A percentile compares a stretch with the other conserved stretches of the same genome.
Conservation (phyloP, 1,140 invertebrate species). For the Amyelois transitella region DNA sequence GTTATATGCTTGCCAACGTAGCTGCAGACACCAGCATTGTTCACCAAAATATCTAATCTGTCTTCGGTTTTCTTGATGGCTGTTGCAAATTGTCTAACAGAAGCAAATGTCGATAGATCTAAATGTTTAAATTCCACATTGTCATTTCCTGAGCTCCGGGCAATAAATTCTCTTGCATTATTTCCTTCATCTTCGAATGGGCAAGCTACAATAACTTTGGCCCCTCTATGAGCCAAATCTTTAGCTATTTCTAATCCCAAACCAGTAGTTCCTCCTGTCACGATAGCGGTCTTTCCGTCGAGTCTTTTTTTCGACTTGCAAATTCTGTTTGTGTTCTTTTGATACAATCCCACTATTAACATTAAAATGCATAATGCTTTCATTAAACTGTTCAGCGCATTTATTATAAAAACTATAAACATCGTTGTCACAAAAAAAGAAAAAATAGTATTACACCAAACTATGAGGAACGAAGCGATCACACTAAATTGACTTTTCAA, state of each 20-base stretch:
- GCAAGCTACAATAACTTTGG: slow-evolving; percentile 8
- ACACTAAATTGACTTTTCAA: no score
- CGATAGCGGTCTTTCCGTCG: no score
- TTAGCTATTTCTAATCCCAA: slow-evolving; percentile 8
- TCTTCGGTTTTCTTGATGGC: slow-evolving; percentile 79
- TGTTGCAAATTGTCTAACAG: slow-evolving; percentile 80
- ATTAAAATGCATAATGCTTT: no score
- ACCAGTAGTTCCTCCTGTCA: slow-evolving; percentile 8
- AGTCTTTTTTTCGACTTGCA: no score
- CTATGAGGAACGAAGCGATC: no score
- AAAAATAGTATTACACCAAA: no score
- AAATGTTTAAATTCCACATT: slow-evolving; percentile 79
- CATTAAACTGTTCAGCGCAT: no score
- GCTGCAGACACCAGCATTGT: slow-evolving; percentile 1
- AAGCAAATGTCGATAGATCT: slow-evolving; percentile 80
- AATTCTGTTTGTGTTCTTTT: no score
- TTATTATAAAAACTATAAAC: no score
- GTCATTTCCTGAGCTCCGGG: slow-evolving; percentile 76
- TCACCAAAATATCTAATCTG: slow-evolving; percentile 83
- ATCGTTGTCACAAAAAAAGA: no score
- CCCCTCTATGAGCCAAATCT: slow-evolving; percentile 8
- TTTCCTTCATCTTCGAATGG: no score
- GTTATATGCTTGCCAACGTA: slow-evolving; percentile 49
- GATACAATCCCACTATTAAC: no score
- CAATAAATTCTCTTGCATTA: slow-evolving; percentile 73